Percentiles rank a stretch among this genome's conserved stretches.
These are phyloP conservation scores for Notarius quadriscutis DNA, from an alignment of 2,113 vertebrate species.

Conservation along the genomic window DNA sequence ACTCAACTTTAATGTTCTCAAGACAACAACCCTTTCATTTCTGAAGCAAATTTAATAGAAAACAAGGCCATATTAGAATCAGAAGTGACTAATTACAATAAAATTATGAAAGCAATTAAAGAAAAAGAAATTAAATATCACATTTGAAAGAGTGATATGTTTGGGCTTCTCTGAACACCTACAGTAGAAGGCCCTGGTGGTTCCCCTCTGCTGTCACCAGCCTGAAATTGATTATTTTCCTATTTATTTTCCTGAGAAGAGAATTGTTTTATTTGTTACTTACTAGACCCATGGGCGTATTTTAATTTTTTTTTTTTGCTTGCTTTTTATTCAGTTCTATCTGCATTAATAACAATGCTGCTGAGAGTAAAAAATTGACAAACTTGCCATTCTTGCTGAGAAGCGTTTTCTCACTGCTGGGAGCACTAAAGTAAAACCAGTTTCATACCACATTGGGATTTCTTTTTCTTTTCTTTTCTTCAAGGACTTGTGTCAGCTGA, in stretches of 20 bases:
- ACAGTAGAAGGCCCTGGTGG: no score
- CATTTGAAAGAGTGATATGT: no score
- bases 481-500: background rate
- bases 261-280: background rate
- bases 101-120: no score
- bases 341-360: background rate
- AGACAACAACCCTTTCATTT: no score
- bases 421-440: background rate
- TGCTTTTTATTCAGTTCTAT: background rate
- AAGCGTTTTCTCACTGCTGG: background rate
- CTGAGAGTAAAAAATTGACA: background rate
- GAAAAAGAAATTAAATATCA: no score
- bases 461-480: background rate
- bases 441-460: background rate
- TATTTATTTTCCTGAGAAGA: background rate
- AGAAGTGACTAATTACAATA: no score
- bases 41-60: no score
- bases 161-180: no score
- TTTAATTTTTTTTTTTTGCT: background rate
- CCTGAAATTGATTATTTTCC: background rate
- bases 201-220: background rate
- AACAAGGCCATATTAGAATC: no score
- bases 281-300: background rate
- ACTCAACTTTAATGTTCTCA: no score
- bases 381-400: background rate